Evolutionary conservation across 2,888 invertebrate genomes (phyloP).

Genomic region (Mellilla xanthometata): DNA sequence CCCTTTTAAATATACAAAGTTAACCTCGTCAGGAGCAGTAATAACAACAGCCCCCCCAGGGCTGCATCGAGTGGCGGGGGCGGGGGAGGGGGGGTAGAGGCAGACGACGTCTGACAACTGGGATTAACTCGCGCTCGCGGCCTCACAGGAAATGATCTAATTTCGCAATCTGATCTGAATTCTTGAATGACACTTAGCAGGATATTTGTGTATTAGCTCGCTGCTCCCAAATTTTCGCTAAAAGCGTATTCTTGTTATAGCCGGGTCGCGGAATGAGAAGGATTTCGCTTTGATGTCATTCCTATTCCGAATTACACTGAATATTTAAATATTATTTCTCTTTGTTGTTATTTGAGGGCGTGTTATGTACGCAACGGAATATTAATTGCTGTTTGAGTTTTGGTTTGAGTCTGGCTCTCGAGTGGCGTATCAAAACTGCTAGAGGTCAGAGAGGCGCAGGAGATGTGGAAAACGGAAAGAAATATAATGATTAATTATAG

Average conservation of each 20-base stretch:
- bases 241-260: slow-evolving; percentile 8
- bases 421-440: no score
- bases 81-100: not conserved
- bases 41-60: slow-evolving; percentile 2
- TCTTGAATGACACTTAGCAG: slow-evolving; percentile 26
- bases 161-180: slow-evolving; percentile 26
- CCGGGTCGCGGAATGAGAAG: slow-evolving; percentile 2
- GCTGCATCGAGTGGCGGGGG: slow-evolving; percentile 3
- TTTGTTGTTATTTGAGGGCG: not conserved
- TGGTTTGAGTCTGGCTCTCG: no score
- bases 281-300: not conserved
- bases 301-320: not conserved
- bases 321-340: not conserved
- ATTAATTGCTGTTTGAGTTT: no score
- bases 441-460: no score
- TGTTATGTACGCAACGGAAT: not conserved
- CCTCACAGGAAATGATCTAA: slow-evolving; percentile 27
- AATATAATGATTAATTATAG: no score
- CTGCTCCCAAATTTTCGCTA: slow-evolving; percentile 7
- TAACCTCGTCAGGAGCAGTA: not conserved
- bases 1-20: no score
- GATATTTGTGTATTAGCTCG: slow-evolving; percentile 26
- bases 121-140: slow-evolving; percentile 22
- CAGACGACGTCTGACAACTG: slow-evolving; percentile 9
- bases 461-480: no score